These are phyloP conservation scores for Asobara japonica DNA, from an alignment of 1,140 invertebrate species.

Conservation along the genomic window DNA sequence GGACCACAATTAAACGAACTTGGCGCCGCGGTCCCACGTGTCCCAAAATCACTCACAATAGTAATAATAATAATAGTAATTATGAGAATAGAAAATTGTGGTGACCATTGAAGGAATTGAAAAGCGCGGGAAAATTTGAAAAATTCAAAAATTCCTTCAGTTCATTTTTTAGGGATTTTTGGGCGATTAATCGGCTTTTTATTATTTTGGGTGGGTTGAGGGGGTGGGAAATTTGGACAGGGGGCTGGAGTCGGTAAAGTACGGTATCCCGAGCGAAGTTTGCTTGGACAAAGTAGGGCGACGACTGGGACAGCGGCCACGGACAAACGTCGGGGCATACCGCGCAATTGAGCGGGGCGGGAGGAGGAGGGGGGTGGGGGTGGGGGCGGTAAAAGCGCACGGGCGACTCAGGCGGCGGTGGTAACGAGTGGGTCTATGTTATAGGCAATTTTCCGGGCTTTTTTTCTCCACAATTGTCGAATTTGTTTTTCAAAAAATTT, in stretches of 20 bases:
- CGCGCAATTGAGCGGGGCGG: constrained; percentile 33
- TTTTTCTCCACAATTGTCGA: too few relatives aligned
- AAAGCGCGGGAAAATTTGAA: background rate
- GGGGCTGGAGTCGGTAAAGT: background rate
- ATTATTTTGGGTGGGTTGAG: background rate
- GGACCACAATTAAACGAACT: background rate
- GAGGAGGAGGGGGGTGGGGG: constrained; percentile 47
- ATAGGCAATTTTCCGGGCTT: background rate
- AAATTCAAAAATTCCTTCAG: background rate
- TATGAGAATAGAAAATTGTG: background rate
- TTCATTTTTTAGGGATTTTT: background rate
- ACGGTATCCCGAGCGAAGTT: constrained; percentile 53
- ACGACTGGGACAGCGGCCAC: constrained; percentile 64
- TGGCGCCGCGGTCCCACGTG: background rate
- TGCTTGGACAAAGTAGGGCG: constrained; percentile 67
- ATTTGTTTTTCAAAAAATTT: background rate
- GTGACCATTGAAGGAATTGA: background rate
- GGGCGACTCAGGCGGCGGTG: background rate
- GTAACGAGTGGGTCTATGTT: background rate
- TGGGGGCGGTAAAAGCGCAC: constrained; percentile 43
- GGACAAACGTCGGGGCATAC: constrained; percentile 58
- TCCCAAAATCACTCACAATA: background rate
- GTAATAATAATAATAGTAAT: background rate
- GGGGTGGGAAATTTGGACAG: constrained; percentile 9
- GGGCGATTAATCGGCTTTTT: background rate